phyloP scores from a whole-genome alignment of 2,888 invertebrate species.

The Lagria hirta region DNA sequence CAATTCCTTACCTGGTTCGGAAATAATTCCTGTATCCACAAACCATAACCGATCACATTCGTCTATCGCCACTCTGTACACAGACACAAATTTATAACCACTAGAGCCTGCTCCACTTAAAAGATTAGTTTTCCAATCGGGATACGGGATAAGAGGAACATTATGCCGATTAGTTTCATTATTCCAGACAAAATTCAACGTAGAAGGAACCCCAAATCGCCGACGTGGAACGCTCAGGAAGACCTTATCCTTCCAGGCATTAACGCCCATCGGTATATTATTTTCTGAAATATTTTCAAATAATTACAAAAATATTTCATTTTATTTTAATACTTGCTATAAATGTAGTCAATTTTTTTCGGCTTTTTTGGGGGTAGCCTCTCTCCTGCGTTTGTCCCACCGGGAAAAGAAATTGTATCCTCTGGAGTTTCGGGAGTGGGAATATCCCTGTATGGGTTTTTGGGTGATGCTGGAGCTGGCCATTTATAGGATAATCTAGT shows the following conservation, averaged over 20 bases:
- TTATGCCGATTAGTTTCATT: slow-evolving; percentile 48
- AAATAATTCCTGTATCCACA: slow-evolving; percentile 73
- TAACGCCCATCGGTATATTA: slow-evolving; percentile 69
- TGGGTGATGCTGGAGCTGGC: slow-evolving; percentile 4
- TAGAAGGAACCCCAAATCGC: slow-evolving; percentile 59
- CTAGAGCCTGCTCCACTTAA: slow-evolving; percentile 48
- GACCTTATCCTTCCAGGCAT: slow-evolving; percentile 64
- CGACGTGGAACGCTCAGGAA: slow-evolving; percentile 75
- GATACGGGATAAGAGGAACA: slow-evolving; percentile 61
- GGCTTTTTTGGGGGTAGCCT: too few relatives aligned
- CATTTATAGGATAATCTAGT: slow-evolving; percentile 44
- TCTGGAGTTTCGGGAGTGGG: background rate
- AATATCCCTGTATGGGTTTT: too few relatives aligned
- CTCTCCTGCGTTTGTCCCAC: slow-evolving; percentile 6
- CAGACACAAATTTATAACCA: slow-evolving; percentile 58
- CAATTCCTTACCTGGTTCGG: slow-evolving; percentile 61
- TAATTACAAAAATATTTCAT: slow-evolving; percentile 1
- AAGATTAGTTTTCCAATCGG: slow-evolving; percentile 62
- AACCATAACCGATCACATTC: slow-evolving; percentile 76
- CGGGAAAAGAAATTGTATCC: slow-evolving; percentile 9
- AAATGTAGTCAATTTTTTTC: slow-evolving; percentile 14
- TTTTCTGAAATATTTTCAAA: slow-evolving; percentile 51
- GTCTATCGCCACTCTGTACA: slow-evolving; percentile 72
- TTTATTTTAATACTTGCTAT: slow-evolving; percentile 14
- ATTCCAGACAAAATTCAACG: slow-evolving; percentile 54